Evolutionary conservation across 2,888 invertebrate genomes (phyloP), one percentile per base, ranked within the genome.

Genomic region (Copidosoma aretas): DNA sequence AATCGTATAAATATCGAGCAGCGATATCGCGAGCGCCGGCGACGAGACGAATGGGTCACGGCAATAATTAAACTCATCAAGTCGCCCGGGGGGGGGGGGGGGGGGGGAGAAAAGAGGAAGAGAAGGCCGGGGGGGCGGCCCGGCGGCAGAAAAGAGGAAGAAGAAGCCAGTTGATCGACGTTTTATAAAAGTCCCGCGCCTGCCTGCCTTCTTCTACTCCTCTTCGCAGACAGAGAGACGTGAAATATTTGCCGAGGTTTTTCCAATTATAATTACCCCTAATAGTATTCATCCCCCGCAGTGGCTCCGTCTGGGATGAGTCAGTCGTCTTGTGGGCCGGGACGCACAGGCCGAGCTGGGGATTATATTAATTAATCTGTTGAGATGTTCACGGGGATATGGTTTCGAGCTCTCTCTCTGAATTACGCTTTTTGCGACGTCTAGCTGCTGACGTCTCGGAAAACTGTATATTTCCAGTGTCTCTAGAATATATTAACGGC

Each of bases 311-410:
- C 32, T 32, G 32, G 32, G 8, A 32, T 32, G 51, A 60, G 65
- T 61, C 61, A 59, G 64, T 52, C 56, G 54, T 46, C 60, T 65
- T 64, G 24, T n/a, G n/a, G n/a, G n/a, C n/a, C n/a, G 61, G 4
- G 56, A 49, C 5, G 32, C 41, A 25, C n/a, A 51, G 39, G 32
- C 43, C n/a, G 24, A 22, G 25, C 24, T 8, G 52, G 72, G 73
- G 75, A 78, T 80, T 77, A 78, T 77, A 80, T 80, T 80, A 80
- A 80, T 80, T 80, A 80, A 78, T 79, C 77, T 71, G 72, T 71
- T 64, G 61, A 71, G 67, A 67, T 71, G 8, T 32, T 67, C 59
- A 58, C 64, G 46, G 51, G 60, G 67, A 67, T 58, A 54, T n/a
- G n/a, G n/a, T 67, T 61, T 17, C 43, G 15, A 51, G 22, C 63